These are phyloP conservation scores for Brachypalpus laphriformis DNA, from an alignment of 2,888 invertebrate genomes.

Conservation along the genomic window DNA sequence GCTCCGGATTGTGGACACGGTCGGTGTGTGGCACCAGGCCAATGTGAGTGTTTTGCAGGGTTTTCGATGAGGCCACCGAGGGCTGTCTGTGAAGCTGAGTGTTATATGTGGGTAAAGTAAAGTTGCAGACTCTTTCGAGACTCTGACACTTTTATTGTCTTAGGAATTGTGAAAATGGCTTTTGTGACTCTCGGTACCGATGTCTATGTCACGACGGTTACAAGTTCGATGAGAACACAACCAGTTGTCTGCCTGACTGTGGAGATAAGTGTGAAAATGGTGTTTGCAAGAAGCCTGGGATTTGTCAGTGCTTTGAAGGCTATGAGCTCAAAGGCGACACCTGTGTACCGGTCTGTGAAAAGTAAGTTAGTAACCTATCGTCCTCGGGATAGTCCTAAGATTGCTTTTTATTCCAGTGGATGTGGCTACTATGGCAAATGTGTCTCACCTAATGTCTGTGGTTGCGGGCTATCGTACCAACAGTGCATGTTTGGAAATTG, in stretches of 20 bases:
- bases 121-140: conserved; percentile 84
- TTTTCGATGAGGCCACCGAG: conserved; percentile 78
- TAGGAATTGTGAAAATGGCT: conserved; percentile 83
- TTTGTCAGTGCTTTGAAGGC: conserved; percentile 86
- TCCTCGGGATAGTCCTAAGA: background rate
- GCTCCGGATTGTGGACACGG: conserved; percentile 81
- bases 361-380: conserved; percentile 74
- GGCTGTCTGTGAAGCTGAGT: conserved; percentile 80
- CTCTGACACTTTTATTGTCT: conserved; percentile 61
- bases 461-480: conserved; percentile 79
- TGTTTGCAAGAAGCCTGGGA: conserved; percentile 85
- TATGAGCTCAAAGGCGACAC: conserved; percentile 80
- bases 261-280: conserved; percentile 83
- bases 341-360: conserved; percentile 80
- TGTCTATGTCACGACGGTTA: conserved; percentile 82
- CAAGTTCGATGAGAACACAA: conserved; percentile 77
- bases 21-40: conserved; percentile 79
- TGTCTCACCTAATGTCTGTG: conserved; percentile 79
- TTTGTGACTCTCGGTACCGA: conserved; percentile 82
- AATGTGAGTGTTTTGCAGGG: conserved; percentile 82
- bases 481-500: conserved; percentile 77
- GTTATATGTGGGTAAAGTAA: conserved; percentile 78
- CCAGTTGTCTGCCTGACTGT: conserved; percentile 80
- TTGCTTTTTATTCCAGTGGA: conserved; percentile 75
- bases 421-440: conserved; percentile 80